Percentiles rank a stretch among this genome's conserved stretches.
These are phyloP conservation scores for Lagodon rhomboides DNA, from an alignment of 2,797 vertebrate species.

Conservation along the genomic window DNA sequence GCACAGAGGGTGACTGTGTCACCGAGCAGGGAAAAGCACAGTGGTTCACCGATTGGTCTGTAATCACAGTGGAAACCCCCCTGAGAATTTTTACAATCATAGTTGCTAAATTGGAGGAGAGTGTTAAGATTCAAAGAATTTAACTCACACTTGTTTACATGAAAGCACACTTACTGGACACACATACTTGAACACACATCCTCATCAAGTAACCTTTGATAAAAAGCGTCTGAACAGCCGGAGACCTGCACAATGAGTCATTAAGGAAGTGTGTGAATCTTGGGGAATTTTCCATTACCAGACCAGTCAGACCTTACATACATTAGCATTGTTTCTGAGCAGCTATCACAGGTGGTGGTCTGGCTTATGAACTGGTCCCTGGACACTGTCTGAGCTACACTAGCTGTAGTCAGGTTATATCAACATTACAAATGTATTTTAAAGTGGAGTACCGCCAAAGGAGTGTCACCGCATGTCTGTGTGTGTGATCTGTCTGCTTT, in stretches of 20 bases:
- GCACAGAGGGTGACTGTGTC: conserved; percentile 79
- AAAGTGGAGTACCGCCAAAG: conserved; percentile 38
- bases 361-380: conserved; percentile 42
- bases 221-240: conserved; percentile 1
- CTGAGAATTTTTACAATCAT: conserved; percentile 32
- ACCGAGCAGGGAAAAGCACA: conserved; percentile 43
- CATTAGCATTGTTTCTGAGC: conserved; percentile 62
- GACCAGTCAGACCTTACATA: conserved; percentile 38
- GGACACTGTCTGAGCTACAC: conserved; percentile 43
- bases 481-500: conserved; percentile 55
- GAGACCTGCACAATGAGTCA: conserved; percentile 54
- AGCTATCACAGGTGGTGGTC: conserved; percentile 60
- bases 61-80: conserved; percentile 69
- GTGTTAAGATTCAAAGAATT: conserved; percentile 32
- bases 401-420: conserved; percentile 47
- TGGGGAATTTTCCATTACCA: conserved; percentile 56
- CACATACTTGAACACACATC: conserved; percentile 23
- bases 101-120: conserved; percentile 22
- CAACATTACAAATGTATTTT: conserved; percentile 53
- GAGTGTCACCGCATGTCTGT: conserved; percentile 37
- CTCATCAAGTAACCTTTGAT: not conserved
- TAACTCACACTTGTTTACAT: conserved; percentile 1
- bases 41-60: conserved; percentile 35
- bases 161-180: conserved; percentile 23
- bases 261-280: conserved; percentile 61